A percentile compares a stretch with the other conserved stretches of the same genome.
These are phyloP conservation scores for Acromyrmex charruanus DNA, from an alignment of 1,140 invertebrate genomes.

Conservation along the genomic window DNA sequence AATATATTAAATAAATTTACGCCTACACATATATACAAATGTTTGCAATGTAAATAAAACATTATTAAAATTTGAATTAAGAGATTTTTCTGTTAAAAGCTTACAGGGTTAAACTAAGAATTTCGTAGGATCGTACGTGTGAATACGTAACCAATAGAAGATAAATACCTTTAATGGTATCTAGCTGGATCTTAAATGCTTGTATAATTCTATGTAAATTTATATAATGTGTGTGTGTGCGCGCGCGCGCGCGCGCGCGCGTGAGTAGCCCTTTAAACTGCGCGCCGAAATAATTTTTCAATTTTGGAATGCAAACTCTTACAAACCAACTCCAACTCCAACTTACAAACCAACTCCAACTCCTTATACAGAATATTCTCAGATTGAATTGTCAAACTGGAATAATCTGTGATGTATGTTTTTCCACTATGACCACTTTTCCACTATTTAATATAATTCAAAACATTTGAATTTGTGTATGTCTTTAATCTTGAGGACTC, in stretches of 20 bases:
- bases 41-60: background rate
- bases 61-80: background rate
- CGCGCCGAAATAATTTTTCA: too few relatives aligned
- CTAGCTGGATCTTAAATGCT: too few relatives aligned
- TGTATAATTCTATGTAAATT: too few relatives aligned
- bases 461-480: background rate
- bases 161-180: too few relatives aligned
- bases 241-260: too few relatives aligned
- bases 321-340: too few relatives aligned
- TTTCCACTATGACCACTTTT: background rate
- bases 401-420: constrained; percentile 2
- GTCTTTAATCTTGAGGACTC: background rate
- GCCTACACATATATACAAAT: background rate
- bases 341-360: too few relatives aligned
- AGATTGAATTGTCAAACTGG: background rate
- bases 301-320: background rate
- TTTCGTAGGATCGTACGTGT: too few relatives aligned
- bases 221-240: too few relatives aligned
- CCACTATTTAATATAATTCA: background rate
- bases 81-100: background rate
- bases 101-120: background rate
- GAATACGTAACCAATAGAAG: too few relatives aligned
- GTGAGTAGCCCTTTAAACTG: too few relatives aligned
- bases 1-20: background rate
- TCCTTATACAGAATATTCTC: too few relatives aligned